Evolutionary conservation across 2,113 vertebrate genomes (phyloP).

Genomic region (Tapirus terrestris): DNA sequence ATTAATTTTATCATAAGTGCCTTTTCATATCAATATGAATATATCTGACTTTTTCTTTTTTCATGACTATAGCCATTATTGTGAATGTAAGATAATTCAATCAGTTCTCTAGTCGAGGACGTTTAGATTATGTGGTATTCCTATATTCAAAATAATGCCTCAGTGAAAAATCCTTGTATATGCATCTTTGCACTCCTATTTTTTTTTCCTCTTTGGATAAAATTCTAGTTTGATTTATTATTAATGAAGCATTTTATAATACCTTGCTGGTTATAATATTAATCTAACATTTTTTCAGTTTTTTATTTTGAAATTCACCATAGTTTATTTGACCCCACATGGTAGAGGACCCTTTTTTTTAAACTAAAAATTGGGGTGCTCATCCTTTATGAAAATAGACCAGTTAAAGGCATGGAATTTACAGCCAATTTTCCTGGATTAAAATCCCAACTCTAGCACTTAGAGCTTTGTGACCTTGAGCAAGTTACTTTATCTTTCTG

Average conservation of each 20-base stretch:
- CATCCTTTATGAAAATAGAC: not conserved
- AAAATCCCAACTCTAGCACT: not conserved
- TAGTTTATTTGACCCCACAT: not conserved
- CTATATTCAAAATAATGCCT: not conserved
- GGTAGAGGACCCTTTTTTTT: not conserved
- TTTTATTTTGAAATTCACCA: conserved; percentile 9
- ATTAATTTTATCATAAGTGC: not conserved
- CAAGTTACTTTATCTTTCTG: conserved; percentile 26
- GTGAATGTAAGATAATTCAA: conserved; percentile 11
- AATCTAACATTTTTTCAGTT: not conserved
- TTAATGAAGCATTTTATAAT: conserved; percentile 8
- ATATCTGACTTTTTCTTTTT: not conserved
- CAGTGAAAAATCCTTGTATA: not conserved
- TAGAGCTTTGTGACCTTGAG: not conserved
- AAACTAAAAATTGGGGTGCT: not conserved
- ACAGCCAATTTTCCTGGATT: not conserved
- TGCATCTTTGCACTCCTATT: not conserved
- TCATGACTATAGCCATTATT: not conserved
- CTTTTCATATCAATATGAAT: not conserved
- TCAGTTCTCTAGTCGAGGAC: not conserved
- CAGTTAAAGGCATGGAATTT: not conserved
- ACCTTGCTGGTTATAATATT: not conserved
- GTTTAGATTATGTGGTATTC: conserved; percentile 31
- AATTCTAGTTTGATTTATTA: not conserved
- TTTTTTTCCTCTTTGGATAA: not conserved